A percentile compares a stretch with the other conserved stretches of the same genome.
phyloP scores from a whole-genome alignment of 1,140 invertebrate species.

The Brachionus calyciflorus region DNA sequence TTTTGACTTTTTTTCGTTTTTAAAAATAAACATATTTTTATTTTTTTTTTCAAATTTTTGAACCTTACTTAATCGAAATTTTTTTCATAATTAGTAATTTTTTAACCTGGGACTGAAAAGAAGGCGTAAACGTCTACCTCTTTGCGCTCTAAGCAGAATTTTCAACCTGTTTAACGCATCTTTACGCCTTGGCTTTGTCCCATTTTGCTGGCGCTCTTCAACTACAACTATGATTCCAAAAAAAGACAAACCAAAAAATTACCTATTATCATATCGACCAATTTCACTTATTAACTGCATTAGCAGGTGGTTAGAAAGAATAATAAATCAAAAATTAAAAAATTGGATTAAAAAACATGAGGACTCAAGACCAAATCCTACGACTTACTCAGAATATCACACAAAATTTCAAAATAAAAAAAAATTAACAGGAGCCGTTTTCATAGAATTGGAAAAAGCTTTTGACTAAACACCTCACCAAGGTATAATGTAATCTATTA shows the following conservation, averaged over 20 bases:
- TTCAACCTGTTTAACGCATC: constrained; percentile 6
- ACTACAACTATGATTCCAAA: constrained; percentile 43
- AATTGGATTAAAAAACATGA: constrained; percentile 49
- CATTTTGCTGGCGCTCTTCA: constrained; percentile 38
- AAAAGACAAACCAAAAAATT: constrained; percentile 25
- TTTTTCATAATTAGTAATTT: too few species aligned
- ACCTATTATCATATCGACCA: constrained; percentile 41
- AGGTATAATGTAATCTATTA: constrained; percentile 55
- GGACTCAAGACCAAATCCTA: constrained; percentile 54
- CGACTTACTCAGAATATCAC: constrained; percentile 54
- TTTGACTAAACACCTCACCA: constrained; percentile 58
- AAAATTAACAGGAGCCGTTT: not conserved
- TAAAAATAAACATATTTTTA: too few species aligned
- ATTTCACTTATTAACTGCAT: constrained; percentile 45
- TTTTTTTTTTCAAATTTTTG: too few species aligned
- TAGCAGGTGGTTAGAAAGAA: constrained; percentile 43
- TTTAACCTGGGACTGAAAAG: too few species aligned
- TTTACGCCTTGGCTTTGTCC: constrained; percentile 12
- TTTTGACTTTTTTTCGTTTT: too few species aligned
- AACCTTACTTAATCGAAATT: too few species aligned
- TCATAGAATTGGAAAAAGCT: constrained; percentile 47
- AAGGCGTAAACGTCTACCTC: not conserved
- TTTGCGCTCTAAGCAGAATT: not conserved
- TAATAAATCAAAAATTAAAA: constrained; percentile 38
- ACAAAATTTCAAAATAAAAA: not conserved